A percentile compares a stretch with the other conserved stretches of the same genome.
Evolutionary conservation across 1,140 invertebrate species (phyloP).

Genomic region (Drosophila ficusphila): DNA sequence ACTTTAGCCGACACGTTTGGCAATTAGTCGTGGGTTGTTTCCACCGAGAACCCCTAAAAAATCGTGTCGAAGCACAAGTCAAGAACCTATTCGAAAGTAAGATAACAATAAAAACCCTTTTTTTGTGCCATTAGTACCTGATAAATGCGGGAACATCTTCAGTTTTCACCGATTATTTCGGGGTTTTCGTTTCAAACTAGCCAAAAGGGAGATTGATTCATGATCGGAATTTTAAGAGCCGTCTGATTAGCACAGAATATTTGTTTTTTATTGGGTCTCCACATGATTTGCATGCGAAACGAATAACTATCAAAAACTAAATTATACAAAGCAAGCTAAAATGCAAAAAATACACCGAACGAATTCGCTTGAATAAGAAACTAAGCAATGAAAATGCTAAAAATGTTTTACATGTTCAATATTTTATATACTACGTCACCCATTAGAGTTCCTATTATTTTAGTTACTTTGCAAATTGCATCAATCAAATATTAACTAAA

Average conservation of each 20-base stretch:
- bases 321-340: background rate
- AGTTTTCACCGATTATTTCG: background rate
- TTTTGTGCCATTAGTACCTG: background rate
- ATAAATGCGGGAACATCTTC: background rate
- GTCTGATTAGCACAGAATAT: slow-evolving; percentile 3
- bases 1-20: slow-evolving; percentile 36
- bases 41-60: background rate
- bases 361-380: background rate
- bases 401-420: too few species aligned
- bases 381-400: too few species aligned
- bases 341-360: background rate
- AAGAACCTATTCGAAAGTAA: background rate
- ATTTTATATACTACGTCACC: too few species aligned
- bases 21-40: slow-evolving; percentile 18
- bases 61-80: background rate
- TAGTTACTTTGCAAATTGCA: background rate
- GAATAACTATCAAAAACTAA: slow-evolving; percentile 7
- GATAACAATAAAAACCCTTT: slow-evolving; percentile 8
- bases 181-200: background rate
- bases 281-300: slow-evolving; percentile 3
- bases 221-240: slow-evolving; percentile 46
- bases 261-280: background rate
- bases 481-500: background rate
- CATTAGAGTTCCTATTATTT: background rate
- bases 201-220: slow-evolving; percentile 33